Conservation (phyloP, 2,797 vertebrate genomes). For the Anguilla megastoma region DNA sequence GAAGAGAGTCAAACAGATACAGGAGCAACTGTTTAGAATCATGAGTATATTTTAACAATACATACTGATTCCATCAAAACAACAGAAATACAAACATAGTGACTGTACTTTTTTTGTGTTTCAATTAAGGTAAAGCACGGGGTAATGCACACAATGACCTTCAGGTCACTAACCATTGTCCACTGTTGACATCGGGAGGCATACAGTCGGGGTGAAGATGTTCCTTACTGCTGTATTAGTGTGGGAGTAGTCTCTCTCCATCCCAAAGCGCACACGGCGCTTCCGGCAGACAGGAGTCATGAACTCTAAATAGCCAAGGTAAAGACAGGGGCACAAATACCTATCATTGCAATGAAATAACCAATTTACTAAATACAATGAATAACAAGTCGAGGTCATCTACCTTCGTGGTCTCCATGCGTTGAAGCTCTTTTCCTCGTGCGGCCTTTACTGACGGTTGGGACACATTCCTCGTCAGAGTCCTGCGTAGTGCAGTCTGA, state of each 20-base stretch:
- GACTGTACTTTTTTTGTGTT: not conserved
- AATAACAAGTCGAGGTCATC: not conserved
- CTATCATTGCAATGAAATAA: not conserved
- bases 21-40: not conserved
- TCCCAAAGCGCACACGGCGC: conserved; percentile 45
- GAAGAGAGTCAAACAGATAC: not conserved
- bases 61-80: no score
- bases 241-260: conserved; percentile 56
- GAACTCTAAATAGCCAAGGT: conserved; percentile 60
- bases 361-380: not conserved
- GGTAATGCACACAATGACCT: not conserved
- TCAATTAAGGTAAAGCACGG: not conserved
- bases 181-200: conserved; percentile 74
- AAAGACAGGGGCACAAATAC: not conserved
- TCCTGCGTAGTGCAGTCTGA: conserved; percentile 22
- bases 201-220: conserved; percentile 73
- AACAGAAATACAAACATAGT: no score
- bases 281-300: conserved; percentile 64
- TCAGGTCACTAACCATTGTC: conserved; percentile 66
- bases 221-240: conserved; percentile 62
- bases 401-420: conserved; percentile 56
- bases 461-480: conserved; percentile 51
- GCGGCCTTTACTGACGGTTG: conserved; percentile 49
- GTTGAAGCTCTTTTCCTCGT: conserved; percentile 57
- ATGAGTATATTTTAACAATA: no score